These are phyloP conservation scores for Tautogolabrus adspersus DNA, from an alignment of 2,113 vertebrate genomes.

Conservation along the genomic window DNA sequence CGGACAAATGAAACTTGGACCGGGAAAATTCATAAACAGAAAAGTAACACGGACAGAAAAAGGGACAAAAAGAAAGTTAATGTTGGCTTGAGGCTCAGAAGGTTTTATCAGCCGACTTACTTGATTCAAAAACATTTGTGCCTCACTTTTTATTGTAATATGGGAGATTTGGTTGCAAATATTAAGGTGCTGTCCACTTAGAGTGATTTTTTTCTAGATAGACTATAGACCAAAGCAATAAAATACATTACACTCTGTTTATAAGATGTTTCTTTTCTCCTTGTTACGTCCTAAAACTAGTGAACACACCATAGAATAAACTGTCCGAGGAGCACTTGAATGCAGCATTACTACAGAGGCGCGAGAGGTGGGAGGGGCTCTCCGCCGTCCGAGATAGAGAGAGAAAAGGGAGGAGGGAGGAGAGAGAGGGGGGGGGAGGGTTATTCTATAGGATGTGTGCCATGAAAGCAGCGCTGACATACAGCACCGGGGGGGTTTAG, in stretches of 20 bases:
- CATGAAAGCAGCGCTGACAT: constrained; percentile 25
- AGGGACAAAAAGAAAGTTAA: no score
- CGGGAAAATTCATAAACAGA: no score
- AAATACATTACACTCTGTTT: no score
- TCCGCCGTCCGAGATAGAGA: constrained; percentile 42
- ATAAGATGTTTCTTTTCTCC: background rate
- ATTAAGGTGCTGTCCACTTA: no score
- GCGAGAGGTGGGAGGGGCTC: constrained; percentile 66
- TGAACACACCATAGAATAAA: background rate
- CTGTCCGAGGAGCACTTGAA: background rate
- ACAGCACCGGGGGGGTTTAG: background rate
- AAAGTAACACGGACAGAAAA: background rate
- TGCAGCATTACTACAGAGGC: constrained; percentile 70
- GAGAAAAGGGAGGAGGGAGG: background rate
- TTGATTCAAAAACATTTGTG: no score
- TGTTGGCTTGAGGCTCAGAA: no score
- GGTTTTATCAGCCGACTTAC: no score
- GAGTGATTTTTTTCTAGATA: no score
- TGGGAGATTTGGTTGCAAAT: no score
- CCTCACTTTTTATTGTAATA: no score
- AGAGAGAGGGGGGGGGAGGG: background rate
- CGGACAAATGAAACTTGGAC: background rate
- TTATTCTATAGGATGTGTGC: constrained; percentile 54
- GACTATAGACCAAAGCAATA: no score
- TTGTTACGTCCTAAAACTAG: background rate